phyloP scores from a whole-genome alignment of 2,113 vertebrate species.

The Stegostoma tigrinum region DNA sequence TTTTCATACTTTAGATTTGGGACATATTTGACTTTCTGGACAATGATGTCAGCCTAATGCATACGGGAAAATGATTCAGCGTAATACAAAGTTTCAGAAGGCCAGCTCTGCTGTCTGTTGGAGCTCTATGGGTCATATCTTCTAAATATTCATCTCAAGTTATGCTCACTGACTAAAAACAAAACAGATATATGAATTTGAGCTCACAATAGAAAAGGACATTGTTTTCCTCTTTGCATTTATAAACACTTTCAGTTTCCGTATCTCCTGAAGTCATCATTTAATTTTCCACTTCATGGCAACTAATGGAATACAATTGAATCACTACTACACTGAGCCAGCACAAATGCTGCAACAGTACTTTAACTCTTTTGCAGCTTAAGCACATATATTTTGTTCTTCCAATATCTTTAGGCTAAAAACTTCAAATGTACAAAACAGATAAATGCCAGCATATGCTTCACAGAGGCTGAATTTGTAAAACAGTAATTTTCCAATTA shows the following conservation, averaged over 20 bases:
- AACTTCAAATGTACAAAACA: not conserved
- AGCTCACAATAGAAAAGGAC: not conserved
- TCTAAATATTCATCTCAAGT: not conserved
- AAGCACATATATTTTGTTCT: not conserved
- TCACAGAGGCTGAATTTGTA: not conserved
- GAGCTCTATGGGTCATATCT: not conserved
- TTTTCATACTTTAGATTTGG: not conserved
- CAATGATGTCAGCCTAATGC: not conserved
- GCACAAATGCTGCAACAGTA: no score
- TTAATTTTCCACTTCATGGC: slow-evolving; percentile 43
- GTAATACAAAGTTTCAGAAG: not conserved
- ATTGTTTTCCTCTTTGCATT: not conserved
- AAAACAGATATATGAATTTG: slow-evolving; percentile 14
- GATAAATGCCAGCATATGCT: not conserved
- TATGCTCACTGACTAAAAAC: not conserved
- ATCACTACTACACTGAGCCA: slow-evolving; percentile 14
- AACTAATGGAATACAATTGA: slow-evolving; percentile 41
- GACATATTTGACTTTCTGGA: not conserved
- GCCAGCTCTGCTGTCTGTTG: not conserved
- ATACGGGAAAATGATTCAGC: not conserved
- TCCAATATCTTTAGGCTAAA: not conserved
- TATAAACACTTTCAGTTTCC: slow-evolving; percentile 21
- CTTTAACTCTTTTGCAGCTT: no score
- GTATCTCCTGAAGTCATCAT: slow-evolving; percentile 27
- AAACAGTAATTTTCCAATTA: not conserved